Percentiles rank a stretch among this genome's conserved stretches.
Conservation (phyloP, 2,888 invertebrate species). For the Sinelater perroti region DNA sequence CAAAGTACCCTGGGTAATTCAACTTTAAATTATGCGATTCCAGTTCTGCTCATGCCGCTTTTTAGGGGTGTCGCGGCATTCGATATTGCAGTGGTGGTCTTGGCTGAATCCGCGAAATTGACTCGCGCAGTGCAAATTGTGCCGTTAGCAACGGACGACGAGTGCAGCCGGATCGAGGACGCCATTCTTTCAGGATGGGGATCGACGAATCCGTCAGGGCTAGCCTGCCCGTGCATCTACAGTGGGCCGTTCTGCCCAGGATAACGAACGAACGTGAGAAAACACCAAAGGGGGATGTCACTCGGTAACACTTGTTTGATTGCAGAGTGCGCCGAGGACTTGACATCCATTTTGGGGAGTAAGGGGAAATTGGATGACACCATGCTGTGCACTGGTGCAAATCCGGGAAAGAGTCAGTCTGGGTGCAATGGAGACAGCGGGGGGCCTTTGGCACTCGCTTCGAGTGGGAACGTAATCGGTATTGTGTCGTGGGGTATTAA, state of each 20-base stretch:
- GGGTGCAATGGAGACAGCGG: conserved; percentile 22
- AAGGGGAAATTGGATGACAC: conserved; percentile 3
- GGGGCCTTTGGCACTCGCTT: conserved; percentile 11
- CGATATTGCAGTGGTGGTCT: conserved; percentile 11
- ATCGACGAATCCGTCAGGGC: neutral
- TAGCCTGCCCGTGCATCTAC: neutral
- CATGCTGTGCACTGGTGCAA: conserved; percentile 22
- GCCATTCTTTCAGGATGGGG: conserved; percentile 18
- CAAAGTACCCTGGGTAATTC: conserved; percentile 11
- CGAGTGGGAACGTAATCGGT: neutral
- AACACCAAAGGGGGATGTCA: too few species aligned
- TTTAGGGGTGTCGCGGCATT: conserved; percentile 5
- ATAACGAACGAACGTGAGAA: conserved; percentile 9
- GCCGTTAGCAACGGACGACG: neutral
- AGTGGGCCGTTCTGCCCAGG: conserved; percentile 4
- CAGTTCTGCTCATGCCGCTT: too few species aligned
- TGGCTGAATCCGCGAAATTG: neutral
- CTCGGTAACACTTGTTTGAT: neutral
- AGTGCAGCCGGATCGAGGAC: neutral
- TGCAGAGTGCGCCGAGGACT: conserved; percentile 10
- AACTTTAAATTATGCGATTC: neutral
- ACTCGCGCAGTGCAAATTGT: conserved; percentile 8
- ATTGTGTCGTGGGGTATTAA: conserved; percentile 20
- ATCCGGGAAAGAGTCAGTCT: conserved; percentile 9
- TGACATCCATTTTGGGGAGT: conserved; percentile 1